These are phyloP conservation scores for Microhierax caerulescens DNA, from an alignment of 2,797 vertebrate genomes.

Conservation along the genomic window DNA sequence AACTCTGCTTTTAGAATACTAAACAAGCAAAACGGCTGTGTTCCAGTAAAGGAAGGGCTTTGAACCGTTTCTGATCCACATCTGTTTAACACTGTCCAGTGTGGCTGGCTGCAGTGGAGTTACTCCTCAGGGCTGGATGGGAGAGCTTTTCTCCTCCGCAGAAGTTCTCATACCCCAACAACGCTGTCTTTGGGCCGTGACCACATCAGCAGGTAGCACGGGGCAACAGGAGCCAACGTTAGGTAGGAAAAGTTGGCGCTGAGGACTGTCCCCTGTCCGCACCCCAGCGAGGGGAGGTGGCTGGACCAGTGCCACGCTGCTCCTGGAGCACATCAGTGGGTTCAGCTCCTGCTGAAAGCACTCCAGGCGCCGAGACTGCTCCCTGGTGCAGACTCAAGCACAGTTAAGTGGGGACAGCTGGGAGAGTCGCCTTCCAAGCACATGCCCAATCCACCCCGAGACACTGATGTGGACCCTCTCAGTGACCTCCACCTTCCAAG, in stretches of 20 bases:
- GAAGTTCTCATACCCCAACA: rapidly evolving
- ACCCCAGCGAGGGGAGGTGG: rapidly evolving
- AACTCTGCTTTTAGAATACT: slow-evolving; percentile 36
- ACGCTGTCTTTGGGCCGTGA: rapidly evolving
- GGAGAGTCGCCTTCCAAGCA: neutral
- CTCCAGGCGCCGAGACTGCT: rapidly evolving
- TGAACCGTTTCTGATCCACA: neutral
- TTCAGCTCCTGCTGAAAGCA: neutral
- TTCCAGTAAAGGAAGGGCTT: neutral
- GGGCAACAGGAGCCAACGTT: rapidly evolving
- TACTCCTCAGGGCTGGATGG: rapidly evolving
- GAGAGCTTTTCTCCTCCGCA: neutral
- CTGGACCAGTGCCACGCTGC: neutral
- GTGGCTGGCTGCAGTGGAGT: rapidly evolving
- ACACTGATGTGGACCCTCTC: neutral
- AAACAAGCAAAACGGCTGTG: neutral
- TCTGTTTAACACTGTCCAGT: neutral
- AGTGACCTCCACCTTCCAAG: neutral
- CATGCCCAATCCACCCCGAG: rapidly evolving
- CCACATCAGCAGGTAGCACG: rapidly evolving
- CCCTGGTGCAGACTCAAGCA: rapidly evolving
- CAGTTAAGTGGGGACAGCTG: neutral
- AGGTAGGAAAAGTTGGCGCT: rapidly evolving
- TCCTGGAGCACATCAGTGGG: neutral
- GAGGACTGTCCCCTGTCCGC: neutral